Evolutionary conservation across 2,113 vertebrate species (phyloP).

Genomic region (Lepus americanus): DNA sequence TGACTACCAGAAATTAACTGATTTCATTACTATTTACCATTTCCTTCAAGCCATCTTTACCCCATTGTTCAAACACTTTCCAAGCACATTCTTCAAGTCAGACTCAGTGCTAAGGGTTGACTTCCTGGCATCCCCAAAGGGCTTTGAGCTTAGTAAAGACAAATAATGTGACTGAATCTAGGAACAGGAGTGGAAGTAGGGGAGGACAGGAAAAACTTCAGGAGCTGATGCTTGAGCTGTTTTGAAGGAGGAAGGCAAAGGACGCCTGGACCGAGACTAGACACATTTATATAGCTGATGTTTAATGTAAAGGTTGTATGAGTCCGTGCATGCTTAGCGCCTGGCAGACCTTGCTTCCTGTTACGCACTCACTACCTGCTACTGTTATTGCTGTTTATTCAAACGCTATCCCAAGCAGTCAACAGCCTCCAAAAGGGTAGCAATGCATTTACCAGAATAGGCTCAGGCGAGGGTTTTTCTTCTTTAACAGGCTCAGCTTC

Average conservation of each 20-base stretch:
- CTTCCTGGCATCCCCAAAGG: background rate
- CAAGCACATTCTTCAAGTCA: background rate
- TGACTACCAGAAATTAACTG: background rate
- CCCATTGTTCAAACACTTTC: background rate
- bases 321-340: background rate
- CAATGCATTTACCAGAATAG: conserved; percentile 80
- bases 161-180: conserved; percentile 25
- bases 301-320: background rate
- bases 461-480: conserved; percentile 80
- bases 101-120: background rate
- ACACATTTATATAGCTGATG: background rate
- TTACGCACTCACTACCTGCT: background rate
- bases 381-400: background rate
- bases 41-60: background rate
- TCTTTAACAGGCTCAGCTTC: conserved; percentile 75
- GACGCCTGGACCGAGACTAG: too few relatives aligned
- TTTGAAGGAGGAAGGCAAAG: conserved; percentile 2
- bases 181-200: background rate
- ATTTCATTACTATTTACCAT: background rate
- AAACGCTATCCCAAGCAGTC: background rate
- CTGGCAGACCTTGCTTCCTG: background rate
- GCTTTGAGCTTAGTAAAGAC: background rate
- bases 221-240: background rate
- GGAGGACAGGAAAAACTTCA: background rate
- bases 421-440: background rate